These are phyloP conservation scores for Pteronura brasiliensis DNA, from an alignment of 2,113 vertebrate genomes.

Conservation along the genomic window DNA sequence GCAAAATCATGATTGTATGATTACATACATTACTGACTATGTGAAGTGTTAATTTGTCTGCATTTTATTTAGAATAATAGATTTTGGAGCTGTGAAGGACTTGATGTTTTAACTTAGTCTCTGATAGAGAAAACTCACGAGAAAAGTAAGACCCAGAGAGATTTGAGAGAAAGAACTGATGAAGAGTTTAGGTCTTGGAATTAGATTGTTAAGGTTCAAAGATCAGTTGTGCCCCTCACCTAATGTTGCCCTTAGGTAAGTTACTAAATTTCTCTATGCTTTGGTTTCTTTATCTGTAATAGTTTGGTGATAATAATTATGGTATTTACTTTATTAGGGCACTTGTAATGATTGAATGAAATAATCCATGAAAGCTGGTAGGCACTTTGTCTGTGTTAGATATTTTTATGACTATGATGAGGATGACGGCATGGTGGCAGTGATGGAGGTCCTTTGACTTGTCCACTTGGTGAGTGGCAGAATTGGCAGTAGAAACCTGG, in stretches of 20 bases:
- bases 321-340: neutral
- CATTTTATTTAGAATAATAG: slow-evolving; percentile 45
- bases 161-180: neutral
- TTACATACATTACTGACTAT: neutral
- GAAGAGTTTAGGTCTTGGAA: neutral
- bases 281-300: neutral
- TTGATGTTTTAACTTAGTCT: neutral
- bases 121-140: neutral
- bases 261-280: neutral
- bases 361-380: neutral
- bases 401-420: neutral
- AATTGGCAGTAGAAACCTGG: neutral
- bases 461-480: neutral
- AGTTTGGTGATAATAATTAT: neutral
- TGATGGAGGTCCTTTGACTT: neutral
- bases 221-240: neutral
- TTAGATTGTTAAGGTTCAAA: neutral
- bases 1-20: neutral
- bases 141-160: neutral
- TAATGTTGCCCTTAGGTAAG: neutral
- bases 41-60: neutral
- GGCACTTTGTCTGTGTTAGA: neutral
- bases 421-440: neutral
- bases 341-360: neutral
- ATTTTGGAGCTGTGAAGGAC: neutral